These are phyloP conservation scores for Latheticus oryzae DNA, from an alignment of 2,888 invertebrate genomes.

Conservation along the genomic window DNA sequence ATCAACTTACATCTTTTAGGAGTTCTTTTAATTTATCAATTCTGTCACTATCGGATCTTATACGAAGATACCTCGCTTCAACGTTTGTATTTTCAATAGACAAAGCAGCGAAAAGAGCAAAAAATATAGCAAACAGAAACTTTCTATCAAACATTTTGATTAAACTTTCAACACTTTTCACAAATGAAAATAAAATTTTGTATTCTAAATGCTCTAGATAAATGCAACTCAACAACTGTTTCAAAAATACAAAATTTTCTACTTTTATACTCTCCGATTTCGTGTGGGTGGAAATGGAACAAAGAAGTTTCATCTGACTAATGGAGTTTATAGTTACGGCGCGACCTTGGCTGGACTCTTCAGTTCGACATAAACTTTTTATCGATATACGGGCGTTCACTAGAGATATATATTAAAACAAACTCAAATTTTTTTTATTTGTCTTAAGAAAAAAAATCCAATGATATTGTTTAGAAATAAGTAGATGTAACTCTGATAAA, in stretches of 20 bases:
- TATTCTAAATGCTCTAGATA: conserved; percentile 30
- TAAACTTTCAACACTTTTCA: not conserved
- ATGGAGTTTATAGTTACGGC: conserved; percentile 21
- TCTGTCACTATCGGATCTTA: conserved; percentile 68
- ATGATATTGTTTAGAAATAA: too few relatives aligned
- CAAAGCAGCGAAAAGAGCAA: conserved; percentile 45
- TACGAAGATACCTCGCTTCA: conserved; percentile 67
- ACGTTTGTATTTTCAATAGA: conserved; percentile 53
- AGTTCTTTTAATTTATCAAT: conserved; percentile 69
- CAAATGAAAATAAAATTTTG: not conserved
- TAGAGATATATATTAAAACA: not conserved
- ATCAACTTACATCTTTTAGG: conserved; percentile 70
- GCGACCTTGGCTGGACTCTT: conserved; percentile 27
- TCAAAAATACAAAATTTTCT: not conserved
- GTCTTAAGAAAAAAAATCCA: not conserved
- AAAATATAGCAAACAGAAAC: conserved; percentile 37
- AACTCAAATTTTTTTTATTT: not conserved
- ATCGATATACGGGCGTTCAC: conserved; percentile 10
- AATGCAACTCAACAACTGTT: conserved; percentile 35
- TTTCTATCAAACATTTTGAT: conserved; percentile 42
- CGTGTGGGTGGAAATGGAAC: conserved; percentile 31
- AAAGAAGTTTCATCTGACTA: conserved; percentile 25
- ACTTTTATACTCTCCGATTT: conserved; percentile 26
- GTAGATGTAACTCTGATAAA: too few relatives aligned
- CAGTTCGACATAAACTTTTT: conserved; percentile 25